Base-by-base conservation (phyloP, 2,113 vertebrate genomes). In the Pangasianodon hypophthalmus region DNA sequence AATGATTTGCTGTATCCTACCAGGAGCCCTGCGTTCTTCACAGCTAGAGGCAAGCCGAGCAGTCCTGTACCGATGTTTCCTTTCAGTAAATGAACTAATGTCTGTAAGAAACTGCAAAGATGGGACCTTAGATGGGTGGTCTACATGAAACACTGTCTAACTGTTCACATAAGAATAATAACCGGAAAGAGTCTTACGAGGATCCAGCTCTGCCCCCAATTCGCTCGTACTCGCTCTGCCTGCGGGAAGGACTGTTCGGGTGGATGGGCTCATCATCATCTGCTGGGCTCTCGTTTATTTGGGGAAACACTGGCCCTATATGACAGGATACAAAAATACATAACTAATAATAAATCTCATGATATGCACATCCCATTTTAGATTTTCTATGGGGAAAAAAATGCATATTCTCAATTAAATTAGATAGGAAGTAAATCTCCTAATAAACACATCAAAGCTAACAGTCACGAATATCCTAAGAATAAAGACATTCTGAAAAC, bases 11-110 rank as follows among this genome's bases (percentile, higher is more conserved):
- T 13, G 19, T 29, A 2, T 84, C 97, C 96, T 93, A 99, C 98
- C 98, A 99, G 95, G 91, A 99, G 95, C 56, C 98, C 98, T 0
- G 98, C 98, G 1, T 99, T 98, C 93, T 97, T 99, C 67, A 99
- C 96, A 0, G 98, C 98, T 93, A 99, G 94, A 0, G 98, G 98
- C 91, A 99, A 95, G 4, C 98, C 97, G 89, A 99, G 96, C 85
- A 99, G 96, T 37, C 98, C 98, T 0, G 98, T 99, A 9, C 98
- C 98, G 0, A 99, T 96, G 91, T 99, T 99, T 79, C 98, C 97
- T 91, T 99, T 99, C 90, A 99, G 91, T 84, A 99, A 94, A 93
- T 99, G 98, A 94, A 99, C 97, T 83, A 99, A 94, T 21, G 98
- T 99, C 95, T 98, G 97, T 90, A 96, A 95, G 94, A 97, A 97